Evolutionary conservation across 2,888 invertebrate species (phyloP), one percentile per base, ranked within the genome.

Genomic region (Theretra japonica): DNA sequence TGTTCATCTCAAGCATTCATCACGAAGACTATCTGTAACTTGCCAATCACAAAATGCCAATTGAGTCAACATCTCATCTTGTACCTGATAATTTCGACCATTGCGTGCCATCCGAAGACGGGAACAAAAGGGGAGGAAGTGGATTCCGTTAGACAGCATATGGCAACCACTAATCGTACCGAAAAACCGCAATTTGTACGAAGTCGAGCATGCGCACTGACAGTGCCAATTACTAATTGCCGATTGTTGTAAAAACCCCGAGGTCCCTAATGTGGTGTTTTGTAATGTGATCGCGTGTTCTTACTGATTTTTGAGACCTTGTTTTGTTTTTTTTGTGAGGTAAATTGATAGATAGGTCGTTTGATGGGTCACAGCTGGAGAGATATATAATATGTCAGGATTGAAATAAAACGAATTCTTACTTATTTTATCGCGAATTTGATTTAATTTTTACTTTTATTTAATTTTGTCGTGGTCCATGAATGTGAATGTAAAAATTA

Each of bases 141-240:
- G 73, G 25, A 65, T 73, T 77, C 83, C 85, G 85, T 84, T 84
- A 83, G 80, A 75, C 78, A 60, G 74, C 83, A 84, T 83, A 79
- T 83, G 85, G 78, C 72, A 50, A 72, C 74, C 72, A 72, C 69
- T 71, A 73, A 73, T 74, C 68, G 72, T 72, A 69, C 60, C 69
- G 48, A 70, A 48, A 60, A 72, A 80, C 82, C 82, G 82, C 82
- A 81, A 81, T 81, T 81, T 81, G 70, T 48, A n/a, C 70, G 59
- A 59, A 33, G 70, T 59, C 73, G 70, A 50, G 71, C 68, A 72
- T 59, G 71, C 58, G 58, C 71, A 68, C 89, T 88, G 80, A 89
- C 90, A 83, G 88, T 88, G 91, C 90, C 89, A 91, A 91, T 90
- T 88, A 90, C 85, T 91, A 91, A 92, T 92, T 90, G 90, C 86